Conservation (phyloP, 2,797 vertebrate genomes). For the Lepus oiostolus region DNA sequence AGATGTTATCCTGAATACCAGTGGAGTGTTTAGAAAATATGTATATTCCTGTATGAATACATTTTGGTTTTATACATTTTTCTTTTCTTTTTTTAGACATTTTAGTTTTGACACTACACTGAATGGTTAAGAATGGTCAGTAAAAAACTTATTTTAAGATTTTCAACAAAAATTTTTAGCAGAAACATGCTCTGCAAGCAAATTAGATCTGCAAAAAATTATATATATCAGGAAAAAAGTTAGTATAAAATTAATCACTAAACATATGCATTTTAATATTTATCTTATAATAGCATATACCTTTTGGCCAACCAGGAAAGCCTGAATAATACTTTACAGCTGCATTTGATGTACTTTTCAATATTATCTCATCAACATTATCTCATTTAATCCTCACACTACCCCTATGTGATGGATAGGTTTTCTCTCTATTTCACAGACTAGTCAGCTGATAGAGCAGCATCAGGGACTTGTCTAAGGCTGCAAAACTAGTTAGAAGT, state of each 20-base stretch:
- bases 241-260: slow-evolving; percentile 64
- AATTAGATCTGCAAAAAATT: slow-evolving; percentile 66
- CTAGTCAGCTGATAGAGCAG: neutral
- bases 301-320: neutral
- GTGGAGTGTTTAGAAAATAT: neutral
- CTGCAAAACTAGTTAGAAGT: neutral
- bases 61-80: neutral
- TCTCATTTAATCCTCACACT: slow-evolving; percentile 45
- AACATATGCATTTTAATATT: slow-evolving; percentile 40
- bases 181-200: slow-evolving; percentile 59
- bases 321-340: slow-evolving; percentile 30
- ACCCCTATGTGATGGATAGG: neutral
- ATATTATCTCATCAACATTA: slow-evolving; percentile 57
- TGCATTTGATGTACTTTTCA: slow-evolving; percentile 3
- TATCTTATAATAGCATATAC: slow-evolving; percentile 64
- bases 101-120: slow-evolving; percentile 4
- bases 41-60: neutral
- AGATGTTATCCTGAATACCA: neutral
- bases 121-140: slow-evolving; percentile 55
- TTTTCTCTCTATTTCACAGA: slow-evolving; percentile 56
- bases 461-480: neutral
- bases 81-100: neutral
- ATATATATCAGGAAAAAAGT: slow-evolving; percentile 68
- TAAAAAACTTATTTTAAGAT: slow-evolving; percentile 52
- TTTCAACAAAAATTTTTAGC: slow-evolving; percentile 50